These are phyloP conservation scores for Acromyrmex charruanus DNA, from an alignment of 1,140 invertebrate genomes.

Conservation along the genomic window DNA sequence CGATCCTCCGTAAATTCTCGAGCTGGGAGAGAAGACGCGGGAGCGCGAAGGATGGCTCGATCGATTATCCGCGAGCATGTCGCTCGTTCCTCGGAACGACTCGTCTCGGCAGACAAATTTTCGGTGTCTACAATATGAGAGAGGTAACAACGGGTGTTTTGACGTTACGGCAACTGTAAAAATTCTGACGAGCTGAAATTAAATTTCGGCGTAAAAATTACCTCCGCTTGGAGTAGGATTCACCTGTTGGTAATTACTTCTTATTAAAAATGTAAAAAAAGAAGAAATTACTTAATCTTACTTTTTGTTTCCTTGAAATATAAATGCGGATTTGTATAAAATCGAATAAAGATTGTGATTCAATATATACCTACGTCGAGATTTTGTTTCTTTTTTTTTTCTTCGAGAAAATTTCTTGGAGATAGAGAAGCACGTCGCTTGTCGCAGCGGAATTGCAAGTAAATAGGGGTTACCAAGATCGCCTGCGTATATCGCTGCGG, in stretches of 20 bases:
- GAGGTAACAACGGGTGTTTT: not conserved
- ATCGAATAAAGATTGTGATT: not conserved
- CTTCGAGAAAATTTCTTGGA: slow-evolving; percentile 2
- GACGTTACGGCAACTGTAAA: not conserved
- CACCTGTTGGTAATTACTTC: not conserved
- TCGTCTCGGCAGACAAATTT: slow-evolving; percentile 17
- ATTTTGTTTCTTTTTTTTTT: not conserved
- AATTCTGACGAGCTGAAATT: slow-evolving; percentile 14
- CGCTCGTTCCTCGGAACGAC: slow-evolving; percentile 14
- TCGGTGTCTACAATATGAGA: not conserved
- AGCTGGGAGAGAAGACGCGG: slow-evolving; percentile 59
- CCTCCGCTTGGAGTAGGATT: not conserved
- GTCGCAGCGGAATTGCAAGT: slow-evolving; percentile 28
- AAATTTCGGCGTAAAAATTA: slow-evolving; percentile 3
- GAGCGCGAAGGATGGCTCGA: slow-evolving; percentile 56
- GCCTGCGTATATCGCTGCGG: slow-evolving; percentile 16
- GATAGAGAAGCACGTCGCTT: not conserved
- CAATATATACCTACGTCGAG: not conserved
- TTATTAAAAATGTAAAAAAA: not conserved
- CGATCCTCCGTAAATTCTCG: slow-evolving; percentile 58
- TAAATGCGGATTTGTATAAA: not conserved
- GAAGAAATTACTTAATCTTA: slow-evolving; percentile 1
- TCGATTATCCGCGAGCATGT: slow-evolving; percentile 57
- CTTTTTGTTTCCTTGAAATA: not conserved
- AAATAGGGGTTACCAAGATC: slow-evolving; percentile 23